A percentile compares a stretch with the other conserved stretches of the same genome.
phyloP scores from a whole-genome alignment of 2,113 vertebrate species.

The Arvicanthis niloticus region DNA sequence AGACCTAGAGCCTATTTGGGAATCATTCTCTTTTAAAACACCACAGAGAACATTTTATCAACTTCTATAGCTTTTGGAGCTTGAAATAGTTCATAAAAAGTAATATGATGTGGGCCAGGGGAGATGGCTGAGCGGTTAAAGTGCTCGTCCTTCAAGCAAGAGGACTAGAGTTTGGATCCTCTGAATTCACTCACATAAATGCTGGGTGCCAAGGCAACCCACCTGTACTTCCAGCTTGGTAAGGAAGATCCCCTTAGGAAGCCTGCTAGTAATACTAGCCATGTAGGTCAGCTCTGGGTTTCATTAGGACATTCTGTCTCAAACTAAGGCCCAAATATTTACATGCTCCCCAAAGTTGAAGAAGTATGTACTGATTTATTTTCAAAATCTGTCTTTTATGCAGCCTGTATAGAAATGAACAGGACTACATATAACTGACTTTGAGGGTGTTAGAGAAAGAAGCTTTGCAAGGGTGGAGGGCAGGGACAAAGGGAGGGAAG shows the following conservation, averaged over 20 bases:
- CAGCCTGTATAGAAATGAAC: neutral
- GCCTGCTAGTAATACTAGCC: neutral
- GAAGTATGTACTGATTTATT: neutral
- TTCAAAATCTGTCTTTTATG: constrained; percentile 29
- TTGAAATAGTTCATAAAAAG: neutral
- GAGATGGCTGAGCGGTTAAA: neutral
- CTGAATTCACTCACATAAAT: neutral
- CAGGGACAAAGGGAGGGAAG: too few relatives aligned
- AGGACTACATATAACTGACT: constrained; percentile 25
- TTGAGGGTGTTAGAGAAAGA: neutral
- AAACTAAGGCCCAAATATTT: neutral
- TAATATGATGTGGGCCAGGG: neutral
- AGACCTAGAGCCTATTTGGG: too few relatives aligned
- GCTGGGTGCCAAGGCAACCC: neutral
- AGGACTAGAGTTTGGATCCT: neutral
- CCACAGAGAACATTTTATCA: neutral
- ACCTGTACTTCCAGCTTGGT: neutral
- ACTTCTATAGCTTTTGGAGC: neutral
- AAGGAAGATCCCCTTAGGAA: neutral
- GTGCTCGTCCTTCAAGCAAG: neutral
- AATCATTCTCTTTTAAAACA: neutral
- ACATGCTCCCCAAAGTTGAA: neutral
- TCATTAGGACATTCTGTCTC: neutral
- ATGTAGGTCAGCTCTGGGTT: neutral
- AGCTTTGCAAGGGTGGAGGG: neutral